Conservation (phyloP, 2,888 invertebrate genomes). For the Cenopis cana region DNA sequence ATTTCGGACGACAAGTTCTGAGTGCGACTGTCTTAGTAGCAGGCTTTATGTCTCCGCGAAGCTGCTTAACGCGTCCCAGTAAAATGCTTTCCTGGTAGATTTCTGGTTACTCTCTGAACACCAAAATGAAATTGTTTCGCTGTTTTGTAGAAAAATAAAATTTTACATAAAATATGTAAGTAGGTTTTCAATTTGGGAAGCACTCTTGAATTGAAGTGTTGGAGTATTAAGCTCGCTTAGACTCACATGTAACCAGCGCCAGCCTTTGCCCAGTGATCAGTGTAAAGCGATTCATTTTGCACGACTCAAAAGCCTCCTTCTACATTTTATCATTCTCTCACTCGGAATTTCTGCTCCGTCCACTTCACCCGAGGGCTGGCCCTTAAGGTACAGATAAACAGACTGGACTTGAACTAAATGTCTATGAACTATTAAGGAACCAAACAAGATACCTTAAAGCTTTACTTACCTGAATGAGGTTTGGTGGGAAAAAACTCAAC, state of each 20-base stretch:
- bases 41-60: conserved; percentile 74
- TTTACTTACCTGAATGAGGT: neutral
- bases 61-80: conserved; percentile 75
- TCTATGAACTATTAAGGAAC: neutral
- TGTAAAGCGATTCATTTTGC: too few species aligned
- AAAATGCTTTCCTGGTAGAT: conserved; percentile 73
- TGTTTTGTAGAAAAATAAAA: conserved; percentile 2
- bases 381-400: neutral
- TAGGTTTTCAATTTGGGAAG: too few species aligned
- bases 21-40: conserved; percentile 73
- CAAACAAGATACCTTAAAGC: too few species aligned
- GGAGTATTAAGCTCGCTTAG: neutral
- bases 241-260: neutral
- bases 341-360: too few species aligned
- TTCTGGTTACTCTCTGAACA: conserved; percentile 51
- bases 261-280: too few species aligned
- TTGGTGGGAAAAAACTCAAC: neutral
- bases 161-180: neutral
- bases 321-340: too few species aligned
- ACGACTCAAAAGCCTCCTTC: too few species aligned
- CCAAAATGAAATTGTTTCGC: conserved; percentile 56
- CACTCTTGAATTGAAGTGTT: neutral
- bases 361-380: too few species aligned
- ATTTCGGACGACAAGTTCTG: conserved; percentile 60
- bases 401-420: neutral